These are phyloP conservation scores for Bettongia penicillata DNA, from an alignment of 2,113 vertebrate species.

Conservation along the genomic window DNA sequence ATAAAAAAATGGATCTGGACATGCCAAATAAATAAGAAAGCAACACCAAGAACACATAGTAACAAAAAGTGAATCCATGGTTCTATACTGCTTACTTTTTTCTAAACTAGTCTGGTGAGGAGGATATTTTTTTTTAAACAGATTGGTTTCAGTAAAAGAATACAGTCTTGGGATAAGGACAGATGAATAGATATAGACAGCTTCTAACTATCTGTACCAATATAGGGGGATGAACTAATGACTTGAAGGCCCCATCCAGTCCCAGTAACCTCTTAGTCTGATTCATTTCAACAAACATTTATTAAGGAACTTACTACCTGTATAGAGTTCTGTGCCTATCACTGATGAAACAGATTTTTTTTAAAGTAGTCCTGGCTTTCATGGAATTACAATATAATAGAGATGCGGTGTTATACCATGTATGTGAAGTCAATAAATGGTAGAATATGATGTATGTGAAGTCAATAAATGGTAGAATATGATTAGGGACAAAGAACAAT, in stretches of 20 bases:
- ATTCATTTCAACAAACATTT: background rate
- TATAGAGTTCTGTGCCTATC: background rate
- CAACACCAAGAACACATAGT: constrained; percentile 16
- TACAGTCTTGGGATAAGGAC: constrained; percentile 28
- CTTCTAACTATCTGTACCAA: constrained; percentile 23
- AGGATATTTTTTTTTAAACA: constrained; percentile 23
- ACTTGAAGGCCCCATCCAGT: background rate
- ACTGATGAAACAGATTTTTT: background rate
- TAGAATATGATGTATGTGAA: background rate
- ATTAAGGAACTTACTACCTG: background rate
- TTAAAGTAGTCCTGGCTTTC: background rate
- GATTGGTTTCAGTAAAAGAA: constrained; percentile 56
- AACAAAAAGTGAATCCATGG: constrained; percentile 46
- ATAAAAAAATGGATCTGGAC: constrained; percentile 32
- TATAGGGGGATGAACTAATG: constrained; percentile 30
- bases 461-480: background rate
- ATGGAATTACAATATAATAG: background rate
- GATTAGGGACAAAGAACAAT: background rate
- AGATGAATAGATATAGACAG: constrained; percentile 44
- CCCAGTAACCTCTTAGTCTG: background rate
- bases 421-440: too few relatives aligned
- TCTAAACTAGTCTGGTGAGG: background rate
- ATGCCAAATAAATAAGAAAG: constrained; percentile 16
- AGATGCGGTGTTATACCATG: background rate
- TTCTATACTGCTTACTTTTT: constrained; percentile 49